Evolutionary conservation across 2,113 vertebrate species (phyloP), one percentile per base, ranked within the genome.

Genomic region (Odocoileus hemionus): DNA sequence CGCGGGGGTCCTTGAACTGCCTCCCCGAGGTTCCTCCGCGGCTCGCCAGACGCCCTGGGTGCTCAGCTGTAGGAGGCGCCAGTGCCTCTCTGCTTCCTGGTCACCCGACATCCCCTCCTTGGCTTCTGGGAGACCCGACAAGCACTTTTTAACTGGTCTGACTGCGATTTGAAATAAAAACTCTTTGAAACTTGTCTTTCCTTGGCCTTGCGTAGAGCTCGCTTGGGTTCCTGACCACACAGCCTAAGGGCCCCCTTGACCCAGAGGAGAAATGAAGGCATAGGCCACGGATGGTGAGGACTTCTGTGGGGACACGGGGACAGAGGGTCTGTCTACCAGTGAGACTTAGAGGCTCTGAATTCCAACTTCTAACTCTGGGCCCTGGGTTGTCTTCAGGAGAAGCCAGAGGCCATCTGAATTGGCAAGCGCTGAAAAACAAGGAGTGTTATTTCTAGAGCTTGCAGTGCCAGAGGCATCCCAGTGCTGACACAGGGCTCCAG

Each of bases 131-230:
- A 92, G 61, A 50, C 91, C 93, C 3, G 54, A 91, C 85, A 57
- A 96, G 57, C 86, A n/a, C 92, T 96, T 96, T 96, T 39, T 54
- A 76, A 94, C 64, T 58, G 54, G 55, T 64, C 39, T n/a, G 43
- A 89, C 88, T 10, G 85, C 78, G 88, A 47, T 88, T 96, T 96
- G 61, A 96, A 98, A 97, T 98, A 98, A 98, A 98, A 93, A 26
- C 33, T 93, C 55, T 94, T 52, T 43, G 60, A 94, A 97, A 91
- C 55, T 15, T 9, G 33, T 8, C n/a, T 33, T 55, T 26, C 55
- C 64, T 70, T 28, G 76, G 0, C 3, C 36, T 43, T 36, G 6
- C 12, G 4, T 19, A 50, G 58, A 86, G 43, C 88, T 67, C 23
- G 14, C 89, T 61, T 6, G 39, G 57, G 23, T 28, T 70, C 36